These are phyloP conservation scores for Xiphorhynchus erythropygius DNA, from an alignment of 2,797 vertebrate species.

Conservation along the genomic window DNA sequence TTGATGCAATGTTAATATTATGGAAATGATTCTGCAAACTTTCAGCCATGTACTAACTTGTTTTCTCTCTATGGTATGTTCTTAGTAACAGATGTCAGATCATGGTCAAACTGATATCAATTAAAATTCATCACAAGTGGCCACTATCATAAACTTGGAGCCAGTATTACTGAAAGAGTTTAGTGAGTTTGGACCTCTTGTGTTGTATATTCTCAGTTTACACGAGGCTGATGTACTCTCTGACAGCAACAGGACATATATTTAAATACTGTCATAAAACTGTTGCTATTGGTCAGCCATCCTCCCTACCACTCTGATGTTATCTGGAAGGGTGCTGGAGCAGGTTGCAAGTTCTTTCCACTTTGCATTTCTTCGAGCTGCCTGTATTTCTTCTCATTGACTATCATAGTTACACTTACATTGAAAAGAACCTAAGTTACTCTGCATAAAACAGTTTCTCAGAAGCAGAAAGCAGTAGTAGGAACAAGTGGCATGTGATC, in stretches of 20 bases:
- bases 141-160: neutral
- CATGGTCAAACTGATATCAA: neutral
- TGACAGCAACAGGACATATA: neutral
- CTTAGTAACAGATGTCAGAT: neutral
- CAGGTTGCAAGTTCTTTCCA: neutral
- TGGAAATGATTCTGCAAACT: neutral
- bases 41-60: neutral
- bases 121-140: neutral
- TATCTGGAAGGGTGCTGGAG: neutral
- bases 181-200: neutral
- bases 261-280: neutral
- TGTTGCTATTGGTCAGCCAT: neutral
- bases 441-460: neutral
- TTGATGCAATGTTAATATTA: neutral
- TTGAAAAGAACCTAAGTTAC: neutral
- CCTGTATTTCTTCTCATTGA: neutral
- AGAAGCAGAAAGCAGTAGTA: neutral
- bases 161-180: neutral
- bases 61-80: neutral
- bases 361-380: neutral
- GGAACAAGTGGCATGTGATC: neutral
- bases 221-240: fast-evolving
- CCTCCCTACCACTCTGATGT: neutral
- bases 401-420: neutral
- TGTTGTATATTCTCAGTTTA: neutral